Base-by-base conservation (phyloP, 1,140 invertebrate genomes). In the Heliconius hermathena region DNA sequence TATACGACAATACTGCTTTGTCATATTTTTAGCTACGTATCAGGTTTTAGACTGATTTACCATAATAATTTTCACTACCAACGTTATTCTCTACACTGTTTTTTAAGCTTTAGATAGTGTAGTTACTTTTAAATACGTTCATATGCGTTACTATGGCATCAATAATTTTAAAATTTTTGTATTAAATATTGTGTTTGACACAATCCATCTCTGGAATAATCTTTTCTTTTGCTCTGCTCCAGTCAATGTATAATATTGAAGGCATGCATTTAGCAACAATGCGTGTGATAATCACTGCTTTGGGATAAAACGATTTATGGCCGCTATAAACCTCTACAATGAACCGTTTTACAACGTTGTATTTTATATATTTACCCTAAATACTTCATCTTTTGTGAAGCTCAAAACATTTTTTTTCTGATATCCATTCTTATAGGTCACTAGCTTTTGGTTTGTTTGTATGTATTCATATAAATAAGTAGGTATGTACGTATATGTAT, bases 261-360 rank as follows among this genome's bases (percentile, higher is more conserved):
- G 74, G 66, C 60, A 46, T 70, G 74, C 79, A 81, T 71, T 77
- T 81, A 76, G 76, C 57, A 77, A 81, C 76, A 78, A 78, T 73
- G 38, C 71, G 36, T 78, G 76, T 75, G 84, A 84, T 86, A 82
- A 84, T 84, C 83, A 81, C 79, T 70, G 22, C 41, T 75, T 75
- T 82, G 71, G 76, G 79, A 33, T 84, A 41, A 8, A 22, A 74
- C 36, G 74, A 78, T 83, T 83, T 83, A 83, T 60, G 80, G 29
- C 72, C 16, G 54, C 79, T 71, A 81, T 83, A 83, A 83, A 83
- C 70, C 29, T 20, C 29, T 16, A 49, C 60, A 73, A 74, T 22
- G 60, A 60, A 74, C 41, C 22, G 73, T 71, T 79, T 79, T 71
- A 79, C 60, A 52, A 52, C 29, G 36, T 41, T 57, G 54, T 78